A percentile compares a stretch with the other conserved stretches of the same genome.
Conservation (phyloP, 1,140 invertebrate species). For the Drosophila gunungcola region DNA sequence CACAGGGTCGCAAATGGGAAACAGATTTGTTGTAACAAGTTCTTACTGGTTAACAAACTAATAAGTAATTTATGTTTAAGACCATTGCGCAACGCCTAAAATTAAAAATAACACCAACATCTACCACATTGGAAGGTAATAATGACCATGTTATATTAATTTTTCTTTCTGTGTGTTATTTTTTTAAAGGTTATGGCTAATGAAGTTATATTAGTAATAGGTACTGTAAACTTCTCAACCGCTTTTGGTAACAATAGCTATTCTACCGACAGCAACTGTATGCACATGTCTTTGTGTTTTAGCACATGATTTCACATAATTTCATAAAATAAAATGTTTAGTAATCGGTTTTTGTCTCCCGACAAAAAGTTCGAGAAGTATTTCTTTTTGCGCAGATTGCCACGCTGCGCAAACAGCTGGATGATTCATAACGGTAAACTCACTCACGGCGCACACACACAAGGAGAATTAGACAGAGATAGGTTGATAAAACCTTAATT, state of each 20-base stretch:
- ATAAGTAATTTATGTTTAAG: too few species aligned
- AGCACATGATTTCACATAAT: conserved; percentile 46
- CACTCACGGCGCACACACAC: conserved; percentile 17
- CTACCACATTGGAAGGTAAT: too few species aligned
- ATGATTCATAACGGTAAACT: conserved; percentile 75
- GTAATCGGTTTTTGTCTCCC: conserved; percentile 51
- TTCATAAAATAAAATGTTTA: conserved; percentile 61
- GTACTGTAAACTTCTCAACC: background rate
- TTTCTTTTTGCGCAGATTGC: conserved; percentile 65
- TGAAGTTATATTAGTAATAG: background rate
- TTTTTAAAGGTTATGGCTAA: background rate
- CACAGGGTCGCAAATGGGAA: too few species aligned
- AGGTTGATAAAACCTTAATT: conserved; percentile 37
- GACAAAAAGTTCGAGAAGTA: conserved; percentile 48
- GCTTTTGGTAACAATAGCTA: background rate
- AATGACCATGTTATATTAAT: background rate
- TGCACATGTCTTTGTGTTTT: conserved; percentile 20
- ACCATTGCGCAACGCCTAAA: too few species aligned
- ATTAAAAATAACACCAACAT: too few species aligned
- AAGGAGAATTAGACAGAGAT: conserved; percentile 20
- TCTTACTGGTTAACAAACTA: too few species aligned
- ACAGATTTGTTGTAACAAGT: too few species aligned
- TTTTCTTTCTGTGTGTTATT: background rate
- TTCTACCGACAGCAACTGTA: background rate
- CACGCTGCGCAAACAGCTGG: conserved; percentile 73